Base-by-base conservation (phyloP, 2,113 vertebrate species). In the Bothrops jararaca region DNA sequence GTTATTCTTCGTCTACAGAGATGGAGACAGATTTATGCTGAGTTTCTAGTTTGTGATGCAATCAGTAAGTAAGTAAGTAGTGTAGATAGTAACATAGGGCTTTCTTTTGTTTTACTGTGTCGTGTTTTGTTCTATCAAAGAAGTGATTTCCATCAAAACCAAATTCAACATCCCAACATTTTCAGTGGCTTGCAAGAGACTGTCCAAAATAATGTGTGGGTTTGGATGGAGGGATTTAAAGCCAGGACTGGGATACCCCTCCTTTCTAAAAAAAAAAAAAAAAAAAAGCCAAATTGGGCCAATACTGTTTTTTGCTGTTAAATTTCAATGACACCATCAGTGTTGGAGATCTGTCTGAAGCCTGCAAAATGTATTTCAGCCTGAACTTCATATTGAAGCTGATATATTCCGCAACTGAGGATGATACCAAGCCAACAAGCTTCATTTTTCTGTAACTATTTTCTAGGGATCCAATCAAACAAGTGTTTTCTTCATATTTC, bases 401-500 rank as follows among this genome's bases (percentile, higher is more conserved):
- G 29, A 15, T 12, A 48, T 22, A 2, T 86, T 58, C 42, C 50
- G 15, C 54, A 91, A 42, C 13, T 12, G 1, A 56, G 11, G 34
- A 45, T 11, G 8, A 56, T 87, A 93, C 90, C 94, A 95, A 94
- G 93, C 88, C 90, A 95, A 95, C 88, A 60, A 29, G 22, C 2
- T 58, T 20, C 3, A 42, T 85, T 42, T 85, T 56, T 85, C 22
- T 53, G 45, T 85, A 29, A 56, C 39, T 6, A 9, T 34, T 29
- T 24, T 26, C 45, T 48, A 64, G 18, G 12, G 39, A n/a, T 89
- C 34, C 45, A 34, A 34, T 50, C 39, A 86, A 89, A 56, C 60
- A 89, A 86, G 20, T 10, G 20, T 89, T 48, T 50, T 56, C 88
- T 95, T 91, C 90, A 1, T 90, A 90, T 94, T 96, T 93, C 92